Conservation (phyloP, 1,140 invertebrate genomes). For the Laupala kohalensis region DNA sequence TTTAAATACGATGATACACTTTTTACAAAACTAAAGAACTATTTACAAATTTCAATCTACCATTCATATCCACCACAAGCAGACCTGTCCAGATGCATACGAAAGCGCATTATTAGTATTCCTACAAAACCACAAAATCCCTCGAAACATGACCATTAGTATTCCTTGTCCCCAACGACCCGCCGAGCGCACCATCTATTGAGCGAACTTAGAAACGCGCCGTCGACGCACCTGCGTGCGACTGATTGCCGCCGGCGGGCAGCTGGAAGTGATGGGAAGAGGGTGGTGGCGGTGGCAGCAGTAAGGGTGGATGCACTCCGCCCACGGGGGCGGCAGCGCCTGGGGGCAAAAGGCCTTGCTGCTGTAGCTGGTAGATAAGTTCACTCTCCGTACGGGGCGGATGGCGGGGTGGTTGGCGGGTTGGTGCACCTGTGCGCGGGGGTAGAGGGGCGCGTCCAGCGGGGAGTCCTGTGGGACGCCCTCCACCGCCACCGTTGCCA, state of each 20-base stretch:
- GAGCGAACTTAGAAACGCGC: too few relatives aligned
- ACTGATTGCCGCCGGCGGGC: neutral
- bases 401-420: neutral
- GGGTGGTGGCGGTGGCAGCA: neutral
- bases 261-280: neutral
- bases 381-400: neutral
- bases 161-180: too few relatives aligned
- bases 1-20: too few relatives aligned
- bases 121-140: too few relatives aligned
- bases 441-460: neutral
- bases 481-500: too few relatives aligned
- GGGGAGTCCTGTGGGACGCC: neutral
- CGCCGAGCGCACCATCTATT: too few relatives aligned
- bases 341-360: conserved; percentile 4
- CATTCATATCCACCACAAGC: too few relatives aligned
- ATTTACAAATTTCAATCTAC: too few relatives aligned
- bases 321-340: neutral
- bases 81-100: too few relatives aligned
- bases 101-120: too few relatives aligned
- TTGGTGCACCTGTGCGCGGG: neutral
- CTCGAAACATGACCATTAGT: too few relatives aligned
- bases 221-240: neutral
- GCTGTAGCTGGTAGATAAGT: conserved; percentile 3
- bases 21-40: too few relatives aligned
- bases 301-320: neutral